Conservation (phyloP, 2,888 invertebrate species). For the Macroteleia sp. region DNA sequence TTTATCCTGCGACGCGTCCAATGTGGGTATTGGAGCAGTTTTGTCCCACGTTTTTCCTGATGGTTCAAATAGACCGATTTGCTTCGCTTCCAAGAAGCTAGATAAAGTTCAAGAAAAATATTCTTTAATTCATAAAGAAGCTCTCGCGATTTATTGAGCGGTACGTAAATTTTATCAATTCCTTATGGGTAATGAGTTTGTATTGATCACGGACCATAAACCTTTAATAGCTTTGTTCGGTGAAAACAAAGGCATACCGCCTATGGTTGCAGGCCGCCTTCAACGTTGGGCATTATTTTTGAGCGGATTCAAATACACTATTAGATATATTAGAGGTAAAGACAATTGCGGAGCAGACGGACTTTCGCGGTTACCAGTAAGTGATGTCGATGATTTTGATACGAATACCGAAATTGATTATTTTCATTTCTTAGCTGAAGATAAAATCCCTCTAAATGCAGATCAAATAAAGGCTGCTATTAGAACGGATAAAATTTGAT, state of each 20-base stretch:
- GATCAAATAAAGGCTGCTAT: too few species aligned
- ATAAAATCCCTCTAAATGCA: slow-evolving; percentile 24
- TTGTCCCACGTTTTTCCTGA: slow-evolving; percentile 69
- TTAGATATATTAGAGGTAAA: slow-evolving; percentile 40
- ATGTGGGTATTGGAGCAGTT: slow-evolving; percentile 72
- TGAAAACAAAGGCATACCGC: slow-evolving; percentile 43
- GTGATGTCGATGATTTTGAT: not conserved
- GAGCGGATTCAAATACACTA: slow-evolving; percentile 31
- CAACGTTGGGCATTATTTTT: slow-evolving; percentile 49
- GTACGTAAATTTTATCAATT: slow-evolving; percentile 77
- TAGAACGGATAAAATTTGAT: slow-evolving; percentile 27
- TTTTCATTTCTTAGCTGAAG: slow-evolving; percentile 49
- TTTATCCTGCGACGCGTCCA: slow-evolving; percentile 61
- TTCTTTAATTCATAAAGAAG: slow-evolving; percentile 66
- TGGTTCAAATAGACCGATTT: slow-evolving; percentile 70
- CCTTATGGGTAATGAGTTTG: slow-evolving; percentile 74
- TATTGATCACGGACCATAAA: slow-evolving; percentile 74
- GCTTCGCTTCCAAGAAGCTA: slow-evolving; percentile 72
- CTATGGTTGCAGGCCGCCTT: slow-evolving; percentile 40
- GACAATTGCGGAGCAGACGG: slow-evolving; percentile 48
- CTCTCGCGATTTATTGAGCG: slow-evolving; percentile 75
- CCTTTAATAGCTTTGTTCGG: slow-evolving; percentile 67
- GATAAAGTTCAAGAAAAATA: slow-evolving; percentile 75
- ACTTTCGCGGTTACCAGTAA: slow-evolving; percentile 43
- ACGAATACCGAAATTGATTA: too few species aligned